phyloP scores from a whole-genome alignment of 2,888 invertebrate genomes.

The Xanthorhoe spadicearia region DNA sequence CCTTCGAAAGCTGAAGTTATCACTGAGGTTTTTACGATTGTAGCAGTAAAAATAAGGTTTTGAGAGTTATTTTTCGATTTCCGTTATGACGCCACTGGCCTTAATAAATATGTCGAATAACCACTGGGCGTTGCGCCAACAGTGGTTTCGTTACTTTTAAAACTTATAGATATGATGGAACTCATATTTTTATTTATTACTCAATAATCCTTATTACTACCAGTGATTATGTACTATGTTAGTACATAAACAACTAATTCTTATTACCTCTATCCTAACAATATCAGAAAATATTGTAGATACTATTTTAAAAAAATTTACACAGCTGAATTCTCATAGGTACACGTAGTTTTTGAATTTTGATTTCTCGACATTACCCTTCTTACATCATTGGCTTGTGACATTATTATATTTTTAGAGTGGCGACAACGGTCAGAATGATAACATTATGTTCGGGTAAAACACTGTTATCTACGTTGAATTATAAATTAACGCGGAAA shows the following conservation, averaged over 20 bases:
- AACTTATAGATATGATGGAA: conserved; percentile 1
- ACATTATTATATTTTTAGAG: too few relatives aligned
- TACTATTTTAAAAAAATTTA: too few relatives aligned
- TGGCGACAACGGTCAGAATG: neutral
- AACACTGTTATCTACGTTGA: neutral
- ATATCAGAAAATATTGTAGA: too few relatives aligned
- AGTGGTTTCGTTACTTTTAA: conserved; percentile 12
- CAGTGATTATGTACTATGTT: too few relatives aligned
- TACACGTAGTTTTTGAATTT: too few relatives aligned
- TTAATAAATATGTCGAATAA: conserved; percentile 21
- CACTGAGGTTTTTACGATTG: conserved; percentile 17
- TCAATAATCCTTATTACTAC: too few relatives aligned
- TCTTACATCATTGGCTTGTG: too few relatives aligned
- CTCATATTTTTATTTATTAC: too few relatives aligned
- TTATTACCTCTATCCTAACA: too few relatives aligned
- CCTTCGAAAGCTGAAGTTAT: conserved; percentile 1
- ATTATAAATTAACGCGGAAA: neutral
- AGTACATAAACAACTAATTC: too few relatives aligned
- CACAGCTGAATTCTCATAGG: too few relatives aligned
- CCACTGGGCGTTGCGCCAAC: conserved; percentile 19
- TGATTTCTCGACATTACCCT: too few relatives aligned
- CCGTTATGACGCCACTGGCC: conserved; percentile 6
- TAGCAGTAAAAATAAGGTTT: conserved; percentile 18
- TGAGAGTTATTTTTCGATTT: conserved; percentile 13
- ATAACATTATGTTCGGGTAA: neutral